Evolutionary conservation across 2,797 vertebrate genomes (phyloP).

Genomic region (Antennarius maculatus): DNA sequence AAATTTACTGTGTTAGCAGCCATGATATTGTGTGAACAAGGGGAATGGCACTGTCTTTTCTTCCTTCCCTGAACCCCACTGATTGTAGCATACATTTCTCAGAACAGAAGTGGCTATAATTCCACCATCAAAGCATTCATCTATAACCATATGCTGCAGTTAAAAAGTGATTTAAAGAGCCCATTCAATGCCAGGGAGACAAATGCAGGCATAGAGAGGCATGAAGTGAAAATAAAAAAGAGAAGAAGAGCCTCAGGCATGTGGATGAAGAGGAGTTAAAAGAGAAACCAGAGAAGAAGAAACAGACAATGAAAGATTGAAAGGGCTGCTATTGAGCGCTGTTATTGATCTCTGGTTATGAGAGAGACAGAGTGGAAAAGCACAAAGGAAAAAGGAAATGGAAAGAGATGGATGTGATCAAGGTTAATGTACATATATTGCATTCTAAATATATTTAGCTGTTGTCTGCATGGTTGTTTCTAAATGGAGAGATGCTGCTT

Average conservation of each 20-base stretch:
- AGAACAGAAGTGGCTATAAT: constrained; percentile 41
- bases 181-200: constrained; percentile 31
- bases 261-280: constrained; percentile 28
- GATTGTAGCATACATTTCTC: constrained; percentile 11
- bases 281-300: constrained; percentile 16
- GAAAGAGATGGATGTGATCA: constrained; percentile 1
- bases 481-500: neutral
- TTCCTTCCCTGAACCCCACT: constrained; percentile 27
- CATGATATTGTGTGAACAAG: constrained; percentile 40
- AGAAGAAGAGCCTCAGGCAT: constrained; percentile 18
- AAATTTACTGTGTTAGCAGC: constrained; percentile 38
- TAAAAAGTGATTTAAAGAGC: constrained; percentile 60
- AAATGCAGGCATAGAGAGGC: constrained; percentile 25
- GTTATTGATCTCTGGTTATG: constrained; percentile 28
- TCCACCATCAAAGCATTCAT: constrained; percentile 48
- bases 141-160: constrained; percentile 43
- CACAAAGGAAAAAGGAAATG: neutral
- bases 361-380: neutral
- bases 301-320: constrained; percentile 35
- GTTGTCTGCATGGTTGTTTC: neutral
- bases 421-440: neutral
- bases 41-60: constrained; percentile 26
- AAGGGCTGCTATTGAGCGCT: constrained; percentile 18
- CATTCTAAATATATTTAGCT: too few relatives aligned
- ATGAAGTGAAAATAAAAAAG: constrained; percentile 35